Conservation (phyloP, 1,140 invertebrate species). For the Melipona quadrifasciata region DNA sequence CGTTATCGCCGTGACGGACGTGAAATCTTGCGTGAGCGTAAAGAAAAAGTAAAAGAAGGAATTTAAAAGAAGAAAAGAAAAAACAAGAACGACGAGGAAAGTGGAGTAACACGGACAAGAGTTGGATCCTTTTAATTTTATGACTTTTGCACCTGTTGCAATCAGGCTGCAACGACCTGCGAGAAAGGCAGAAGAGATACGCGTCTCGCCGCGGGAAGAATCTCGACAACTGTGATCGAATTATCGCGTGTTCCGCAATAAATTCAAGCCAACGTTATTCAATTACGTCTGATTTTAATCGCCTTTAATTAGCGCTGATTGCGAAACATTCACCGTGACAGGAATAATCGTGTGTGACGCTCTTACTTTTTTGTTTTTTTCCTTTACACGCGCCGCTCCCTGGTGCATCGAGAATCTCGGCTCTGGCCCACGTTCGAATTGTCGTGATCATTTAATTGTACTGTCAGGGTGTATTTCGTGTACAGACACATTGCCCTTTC, state of each 20-base stretch:
- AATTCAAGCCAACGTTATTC: conserved; percentile 41
- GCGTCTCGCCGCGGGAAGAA: background rate
- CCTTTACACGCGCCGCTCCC: background rate
- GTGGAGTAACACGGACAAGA: background rate
- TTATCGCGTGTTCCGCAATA: conserved; percentile 48
- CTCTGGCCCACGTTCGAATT: background rate
- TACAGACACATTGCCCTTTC: background rate
- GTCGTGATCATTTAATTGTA: background rate
- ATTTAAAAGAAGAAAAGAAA: too few species aligned
- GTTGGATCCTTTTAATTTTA: conserved; percentile 51
- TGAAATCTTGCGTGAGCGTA: background rate
- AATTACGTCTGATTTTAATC: conserved; percentile 49
- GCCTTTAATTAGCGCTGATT: conserved; percentile 44
- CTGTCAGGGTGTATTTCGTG: background rate
- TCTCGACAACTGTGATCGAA: conserved; percentile 43
- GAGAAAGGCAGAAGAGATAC: background rate
- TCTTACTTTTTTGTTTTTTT: background rate
- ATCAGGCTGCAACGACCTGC: conserved; percentile 7
- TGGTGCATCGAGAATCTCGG: background rate
- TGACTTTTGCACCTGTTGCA: conserved; percentile 62
- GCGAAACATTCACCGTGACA: conserved; percentile 43
- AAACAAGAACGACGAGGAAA: background rate
- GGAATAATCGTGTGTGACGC: conserved; percentile 6
- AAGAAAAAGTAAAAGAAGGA: too few species aligned
- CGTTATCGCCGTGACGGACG: background rate